Conservation (phyloP, 2,888 invertebrate genomes). For the Tridacna gigas region DNA sequence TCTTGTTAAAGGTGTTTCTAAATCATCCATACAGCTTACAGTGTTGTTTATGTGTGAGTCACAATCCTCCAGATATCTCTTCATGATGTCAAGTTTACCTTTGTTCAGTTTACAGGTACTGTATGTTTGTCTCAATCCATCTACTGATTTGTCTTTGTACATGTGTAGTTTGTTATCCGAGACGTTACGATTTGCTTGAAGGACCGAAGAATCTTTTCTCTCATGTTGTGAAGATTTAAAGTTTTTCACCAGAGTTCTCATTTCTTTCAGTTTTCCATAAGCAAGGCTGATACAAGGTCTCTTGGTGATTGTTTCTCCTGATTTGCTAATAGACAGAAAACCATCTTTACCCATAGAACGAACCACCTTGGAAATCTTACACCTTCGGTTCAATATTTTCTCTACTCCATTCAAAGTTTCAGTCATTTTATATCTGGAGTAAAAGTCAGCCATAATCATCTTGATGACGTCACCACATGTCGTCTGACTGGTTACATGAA, state of each 20-base stretch:
- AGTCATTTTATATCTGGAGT: neutral
- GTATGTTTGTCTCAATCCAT: neutral
- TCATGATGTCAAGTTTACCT: conserved; percentile 10
- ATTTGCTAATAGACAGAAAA: neutral
- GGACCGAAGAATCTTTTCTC: neutral
- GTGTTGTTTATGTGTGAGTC: neutral
- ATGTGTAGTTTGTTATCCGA: conserved; percentile 2
- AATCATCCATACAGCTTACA: neutral
- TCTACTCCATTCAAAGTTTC: neutral
- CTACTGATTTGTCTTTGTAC: conserved; percentile 4
- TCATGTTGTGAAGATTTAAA: neutral
- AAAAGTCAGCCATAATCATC: neutral
- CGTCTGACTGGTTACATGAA: neutral
- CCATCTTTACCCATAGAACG: neutral
- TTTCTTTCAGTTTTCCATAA: conserved; percentile 5
- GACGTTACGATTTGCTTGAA: neutral
- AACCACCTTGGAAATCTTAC: neutral
- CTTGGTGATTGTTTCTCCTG: neutral
- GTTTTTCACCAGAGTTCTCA: conserved; percentile 7
- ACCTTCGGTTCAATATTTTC: neutral
- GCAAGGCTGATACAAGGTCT: neutral
- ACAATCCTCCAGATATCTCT: conserved; percentile 1
- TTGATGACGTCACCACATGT: neutral
- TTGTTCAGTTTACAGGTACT: neutral
- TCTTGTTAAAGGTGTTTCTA: neutral